Evolutionary conservation across 2,888 invertebrate genomes (phyloP).

Genomic region (Caenorhabditis sp.): DNA sequence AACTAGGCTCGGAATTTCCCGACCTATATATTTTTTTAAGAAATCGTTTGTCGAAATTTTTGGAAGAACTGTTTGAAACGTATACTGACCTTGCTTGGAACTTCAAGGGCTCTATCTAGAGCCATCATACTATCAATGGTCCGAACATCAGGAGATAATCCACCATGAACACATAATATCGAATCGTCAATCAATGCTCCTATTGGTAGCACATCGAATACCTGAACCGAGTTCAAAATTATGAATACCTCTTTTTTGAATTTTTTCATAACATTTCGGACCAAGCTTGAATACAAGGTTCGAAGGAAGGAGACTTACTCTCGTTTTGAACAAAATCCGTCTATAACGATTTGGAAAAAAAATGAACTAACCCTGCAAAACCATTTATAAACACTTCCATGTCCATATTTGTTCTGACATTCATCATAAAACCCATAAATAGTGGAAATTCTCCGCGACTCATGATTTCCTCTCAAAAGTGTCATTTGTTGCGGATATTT

Average conservation of each 20-base stretch:
- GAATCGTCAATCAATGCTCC: constrained; percentile 98
- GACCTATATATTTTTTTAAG: too few relatives aligned
- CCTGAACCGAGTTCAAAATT: constrained; percentile 24
- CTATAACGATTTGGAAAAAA: too few relatives aligned
- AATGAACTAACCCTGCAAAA: constrained; percentile 85
- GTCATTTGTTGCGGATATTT: constrained; percentile 86
- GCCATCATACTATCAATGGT: constrained; percentile 79
- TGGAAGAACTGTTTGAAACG: too few relatives aligned
- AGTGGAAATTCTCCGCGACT: constrained; percentile 97
- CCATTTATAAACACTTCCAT: constrained; percentile 97
- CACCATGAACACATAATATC: constrained; percentile 95
- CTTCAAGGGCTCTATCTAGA: constrained; percentile 54
- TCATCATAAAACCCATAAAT: constrained; percentile 80
- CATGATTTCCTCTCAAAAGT: constrained; percentile 94
- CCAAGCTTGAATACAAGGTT: too few relatives aligned
- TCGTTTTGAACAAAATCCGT: too few relatives aligned
- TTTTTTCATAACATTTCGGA: background rate
- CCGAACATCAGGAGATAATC: constrained; percentile 93
- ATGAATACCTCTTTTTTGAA: constrained; percentile 4
- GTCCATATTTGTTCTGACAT: constrained; percentile 98
- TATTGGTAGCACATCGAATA: constrained; percentile 86
- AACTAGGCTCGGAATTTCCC: too few relatives aligned
- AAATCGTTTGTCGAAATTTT: too few relatives aligned
- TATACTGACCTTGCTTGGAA: constrained; percentile 50
- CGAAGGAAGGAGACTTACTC: too few relatives aligned